Conservation (phyloP, 2,888 invertebrate genomes). For the Nephrotoma guestfalica region DNA sequence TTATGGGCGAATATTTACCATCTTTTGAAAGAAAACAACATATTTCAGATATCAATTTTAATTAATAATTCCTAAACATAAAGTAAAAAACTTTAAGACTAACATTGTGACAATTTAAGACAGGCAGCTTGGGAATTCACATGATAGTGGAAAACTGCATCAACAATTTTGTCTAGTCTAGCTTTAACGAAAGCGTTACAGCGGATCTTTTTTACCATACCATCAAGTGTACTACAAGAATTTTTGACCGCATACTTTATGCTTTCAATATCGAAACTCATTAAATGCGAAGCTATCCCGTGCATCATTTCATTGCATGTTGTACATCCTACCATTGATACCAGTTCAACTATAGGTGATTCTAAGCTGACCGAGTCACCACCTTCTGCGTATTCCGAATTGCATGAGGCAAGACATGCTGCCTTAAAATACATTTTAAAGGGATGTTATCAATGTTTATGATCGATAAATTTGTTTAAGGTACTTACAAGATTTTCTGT, state of each 20-base stretch:
- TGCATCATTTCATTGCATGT: neutral
- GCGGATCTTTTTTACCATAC: neutral
- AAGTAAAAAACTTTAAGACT: neutral
- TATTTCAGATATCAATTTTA: too few relatives aligned
- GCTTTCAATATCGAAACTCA: neutral
- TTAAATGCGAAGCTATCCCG: neutral
- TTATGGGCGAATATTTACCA: too few relatives aligned
- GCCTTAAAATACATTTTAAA: neutral
- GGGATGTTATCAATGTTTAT: too few relatives aligned
- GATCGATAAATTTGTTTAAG: too few relatives aligned
- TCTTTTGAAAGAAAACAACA: too few relatives aligned
- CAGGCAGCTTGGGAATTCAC: neutral
- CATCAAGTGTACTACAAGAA: neutral
- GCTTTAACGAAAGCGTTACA: neutral
- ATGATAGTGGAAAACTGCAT: neutral
- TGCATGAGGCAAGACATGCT: neutral
- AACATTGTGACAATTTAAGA: neutral
- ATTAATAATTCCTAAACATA: too few relatives aligned
- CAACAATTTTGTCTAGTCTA: neutral
- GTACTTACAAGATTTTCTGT: neutral
- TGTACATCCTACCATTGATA: neutral
- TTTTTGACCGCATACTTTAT: neutral
- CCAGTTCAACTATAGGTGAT: neutral
- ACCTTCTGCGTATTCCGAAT: neutral
- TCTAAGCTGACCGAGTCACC: neutral